Conservation (phyloP, 2,888 invertebrate species). For the Cryptus viduatorius region DNA sequence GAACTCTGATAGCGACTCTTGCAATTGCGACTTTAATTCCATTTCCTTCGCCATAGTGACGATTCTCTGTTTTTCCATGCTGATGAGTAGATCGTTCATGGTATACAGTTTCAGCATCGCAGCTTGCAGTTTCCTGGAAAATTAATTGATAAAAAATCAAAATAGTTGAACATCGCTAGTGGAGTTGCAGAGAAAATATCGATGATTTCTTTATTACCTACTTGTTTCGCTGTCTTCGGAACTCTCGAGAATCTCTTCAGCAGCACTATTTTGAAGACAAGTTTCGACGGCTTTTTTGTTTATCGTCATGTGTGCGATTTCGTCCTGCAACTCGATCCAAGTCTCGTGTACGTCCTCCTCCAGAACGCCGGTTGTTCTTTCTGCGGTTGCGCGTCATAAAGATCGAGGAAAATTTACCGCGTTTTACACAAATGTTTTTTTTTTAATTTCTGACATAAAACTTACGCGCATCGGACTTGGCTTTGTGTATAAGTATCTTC, state of each 20-base stretch:
- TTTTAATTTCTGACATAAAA: constrained; percentile 17
- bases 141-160: background rate
- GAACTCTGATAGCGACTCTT: constrained; percentile 59
- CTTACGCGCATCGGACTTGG: constrained; percentile 60
- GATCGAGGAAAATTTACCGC: background rate
- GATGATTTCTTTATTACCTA: constrained; percentile 29
- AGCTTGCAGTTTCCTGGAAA: constrained; percentile 60
- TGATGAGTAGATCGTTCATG: constrained; percentile 63
- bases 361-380: constrained; percentile 5
- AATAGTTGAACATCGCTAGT: background rate
- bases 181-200: background rate
- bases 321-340: constrained; percentile 58
- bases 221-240: constrained; percentile 37
- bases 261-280: constrained; percentile 57
- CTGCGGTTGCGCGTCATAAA: constrained; percentile 23
- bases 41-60: constrained; percentile 38
- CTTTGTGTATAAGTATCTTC: constrained; percentile 60
- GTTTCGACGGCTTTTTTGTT: constrained; percentile 48
- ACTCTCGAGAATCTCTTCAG: constrained; percentile 33
- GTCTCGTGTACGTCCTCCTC: constrained; percentile 47
- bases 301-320: constrained; percentile 48
- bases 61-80: constrained; percentile 40
- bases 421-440: background rate
- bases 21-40: constrained; percentile 55
- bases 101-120: constrained; percentile 66